Evolutionary conservation across 2,113 vertebrate genomes (phyloP), one percentile per base, ranked within the genome.

Genomic region (Phrynosoma blainvillii): DNA sequence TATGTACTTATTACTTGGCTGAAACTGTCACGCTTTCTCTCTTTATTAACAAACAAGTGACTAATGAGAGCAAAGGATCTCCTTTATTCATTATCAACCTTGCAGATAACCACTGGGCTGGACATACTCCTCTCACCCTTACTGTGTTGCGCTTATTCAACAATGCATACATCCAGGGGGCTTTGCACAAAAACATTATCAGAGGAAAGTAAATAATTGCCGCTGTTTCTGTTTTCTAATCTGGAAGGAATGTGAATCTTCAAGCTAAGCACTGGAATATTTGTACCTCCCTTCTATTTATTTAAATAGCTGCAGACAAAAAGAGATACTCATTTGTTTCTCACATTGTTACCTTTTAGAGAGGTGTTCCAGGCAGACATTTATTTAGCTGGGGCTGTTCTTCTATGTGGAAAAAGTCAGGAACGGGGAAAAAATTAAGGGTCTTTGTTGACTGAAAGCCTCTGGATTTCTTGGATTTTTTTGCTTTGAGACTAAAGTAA

Each of bases 221-320:
- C 86, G 83, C 47, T 87, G 83, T 56, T 90, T 81, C 52, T 87
- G 71, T 86, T 86, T 42, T 91, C 85, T 86, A 74, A 89, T 91
- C 79, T 91, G 87, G 92, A 92, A 93, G 80, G 88, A 92, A 93
- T 85, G n/a, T 73, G 62, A 30, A 23, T 73, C 90, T 89, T 82
- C n/a, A 77, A 88, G 89, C 68, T 87, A 90, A 93, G 54, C 54
- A 1, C 84, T 27, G 30, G 78, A 11, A 21, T n/a, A 66, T 42
- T 77, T 47, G 6, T 83, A 10, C 13, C 32, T 23, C 2, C 30
- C 14, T 90, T 89, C 30, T 71, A 42, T 73, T 89, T 89, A 23
- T 79, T 93, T 80, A 77, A 84, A 54, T 20, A n/a, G 81, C 75
- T 91, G 90, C 21, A 90, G 71, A 75, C 81, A 74, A 90, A 90